A percentile compares a stretch with the other conserved stretches of the same genome.
phyloP scores from a whole-genome alignment of 2,113 vertebrate species.

The Peromyscus leucopus region DNA sequence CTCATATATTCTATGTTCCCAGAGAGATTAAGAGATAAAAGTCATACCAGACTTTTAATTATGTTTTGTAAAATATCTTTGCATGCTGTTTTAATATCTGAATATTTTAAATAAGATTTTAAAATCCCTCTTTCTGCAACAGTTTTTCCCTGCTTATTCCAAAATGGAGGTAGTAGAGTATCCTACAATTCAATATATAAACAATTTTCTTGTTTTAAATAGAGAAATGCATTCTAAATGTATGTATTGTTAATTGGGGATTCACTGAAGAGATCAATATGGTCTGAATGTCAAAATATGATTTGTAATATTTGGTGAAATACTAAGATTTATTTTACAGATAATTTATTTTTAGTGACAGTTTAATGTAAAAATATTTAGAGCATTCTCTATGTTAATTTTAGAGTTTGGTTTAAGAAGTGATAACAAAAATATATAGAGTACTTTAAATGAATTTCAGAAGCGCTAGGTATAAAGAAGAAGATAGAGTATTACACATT shows the following conservation, averaged over 20 bases:
- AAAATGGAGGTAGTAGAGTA: not conserved
- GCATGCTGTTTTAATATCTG: not conserved
- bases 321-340: slow-evolving; percentile 23
- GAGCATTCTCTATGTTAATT: not conserved
- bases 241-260: not conserved
- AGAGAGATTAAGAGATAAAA: not conserved
- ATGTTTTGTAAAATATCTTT: not conserved
- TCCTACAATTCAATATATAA: not conserved
- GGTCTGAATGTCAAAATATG: not conserved
- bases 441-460: not conserved
- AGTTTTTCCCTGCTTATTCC: not conserved
- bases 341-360: not conserved
- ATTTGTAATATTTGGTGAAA: not conserved
- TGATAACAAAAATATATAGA: slow-evolving; percentile 2
- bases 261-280: not conserved
- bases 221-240: slow-evolving; percentile 3
- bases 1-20: not conserved
- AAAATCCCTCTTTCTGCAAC: slow-evolving; percentile 1
- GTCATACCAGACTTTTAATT: slow-evolving; percentile 4
- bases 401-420: slow-evolving; percentile 1
- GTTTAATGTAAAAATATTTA: slow-evolving; percentile 35
- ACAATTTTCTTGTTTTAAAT: not conserved
- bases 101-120: not conserved
- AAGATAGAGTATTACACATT: not conserved
- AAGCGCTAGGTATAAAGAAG: not conserved